These are phyloP conservation scores for Xylocopa sonorina DNA, from an alignment of 1,140 invertebrate species.

Conservation along the genomic window DNA sequence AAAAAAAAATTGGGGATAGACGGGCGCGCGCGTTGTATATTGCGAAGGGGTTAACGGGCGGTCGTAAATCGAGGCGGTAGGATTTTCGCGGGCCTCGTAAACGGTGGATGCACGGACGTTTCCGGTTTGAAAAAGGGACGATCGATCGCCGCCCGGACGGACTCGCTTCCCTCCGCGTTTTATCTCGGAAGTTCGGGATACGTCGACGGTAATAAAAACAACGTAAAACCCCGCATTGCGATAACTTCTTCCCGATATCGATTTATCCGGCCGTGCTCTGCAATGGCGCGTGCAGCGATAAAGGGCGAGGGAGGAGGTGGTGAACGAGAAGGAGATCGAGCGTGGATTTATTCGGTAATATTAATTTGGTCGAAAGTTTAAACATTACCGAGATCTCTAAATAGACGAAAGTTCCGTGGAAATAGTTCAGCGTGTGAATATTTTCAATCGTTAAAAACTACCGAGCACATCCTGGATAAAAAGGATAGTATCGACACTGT, in stretches of 20 bases:
- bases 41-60: not conserved
- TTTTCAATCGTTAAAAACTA: too few relatives aligned
- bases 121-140: constrained; percentile 3
- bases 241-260: constrained; percentile 14
- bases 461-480: too few relatives aligned
- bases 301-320: not conserved
- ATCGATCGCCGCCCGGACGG: constrained; percentile 1
- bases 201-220: constrained; percentile 19
- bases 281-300: constrained; percentile 9
- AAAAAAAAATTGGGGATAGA: not conserved
- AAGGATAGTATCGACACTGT: too few relatives aligned
- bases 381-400: too few relatives aligned
- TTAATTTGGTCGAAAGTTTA: too few relatives aligned
- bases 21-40: too few relatives aligned
- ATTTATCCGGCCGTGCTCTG: not conserved
- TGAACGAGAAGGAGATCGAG: too few relatives aligned
- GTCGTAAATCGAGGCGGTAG: not conserved
- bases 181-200: constrained; percentile 15
- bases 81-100: not conserved
- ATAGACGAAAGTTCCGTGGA: too few relatives aligned
- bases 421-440: too few relatives aligned
- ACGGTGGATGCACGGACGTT: not conserved
- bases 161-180: constrained; percentile 3
- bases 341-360: too few relatives aligned
- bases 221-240: constrained; percentile 4